Evolutionary conservation across 2,888 invertebrate genomes (phyloP).

Genomic region (Cacoxenus indagator): DNA sequence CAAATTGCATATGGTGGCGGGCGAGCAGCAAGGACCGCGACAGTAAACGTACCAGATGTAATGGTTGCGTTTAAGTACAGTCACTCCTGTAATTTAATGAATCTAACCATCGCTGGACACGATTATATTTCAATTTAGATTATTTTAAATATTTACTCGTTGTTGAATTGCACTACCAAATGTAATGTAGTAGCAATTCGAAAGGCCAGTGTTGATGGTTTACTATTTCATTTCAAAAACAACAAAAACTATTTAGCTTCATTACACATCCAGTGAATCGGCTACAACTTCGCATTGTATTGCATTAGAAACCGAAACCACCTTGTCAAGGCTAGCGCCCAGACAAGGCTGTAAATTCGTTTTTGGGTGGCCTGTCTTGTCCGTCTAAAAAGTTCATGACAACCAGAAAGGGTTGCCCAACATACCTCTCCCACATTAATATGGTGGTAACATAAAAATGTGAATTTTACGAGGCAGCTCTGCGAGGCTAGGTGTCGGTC

Average conservation of each 20-base stretch:
- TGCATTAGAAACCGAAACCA: too few relatives aligned
- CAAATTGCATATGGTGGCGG: conserved; percentile 3
- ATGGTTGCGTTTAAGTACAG: neutral
- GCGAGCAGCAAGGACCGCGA: neutral
- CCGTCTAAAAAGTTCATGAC: conserved; percentile 36
- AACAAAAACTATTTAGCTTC: neutral
- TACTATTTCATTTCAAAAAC: neutral
- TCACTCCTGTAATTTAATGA: neutral
- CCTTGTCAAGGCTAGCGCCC: too few relatives aligned
- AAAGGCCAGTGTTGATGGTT: neutral
- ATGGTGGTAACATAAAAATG: conserved; percentile 47
- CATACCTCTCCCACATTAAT: conserved; percentile 10
- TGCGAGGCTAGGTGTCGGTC: conserved; percentile 18
- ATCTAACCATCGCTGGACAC: neutral
- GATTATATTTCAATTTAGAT: neutral
- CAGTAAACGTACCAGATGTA: neutral
- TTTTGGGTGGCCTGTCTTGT: too few relatives aligned
- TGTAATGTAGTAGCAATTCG: neutral
- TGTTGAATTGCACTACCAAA: neutral
- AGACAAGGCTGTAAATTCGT: too few relatives aligned
- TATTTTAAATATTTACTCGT: neutral
- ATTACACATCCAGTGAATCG: neutral
- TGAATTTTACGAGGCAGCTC: conserved; percentile 49
- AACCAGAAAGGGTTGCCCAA: conserved; percentile 29
- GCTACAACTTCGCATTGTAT: too few relatives aligned